Evolutionary conservation across 2,797 vertebrate species (phyloP).

Genomic region (Sebastes steindachneri): DNA sequence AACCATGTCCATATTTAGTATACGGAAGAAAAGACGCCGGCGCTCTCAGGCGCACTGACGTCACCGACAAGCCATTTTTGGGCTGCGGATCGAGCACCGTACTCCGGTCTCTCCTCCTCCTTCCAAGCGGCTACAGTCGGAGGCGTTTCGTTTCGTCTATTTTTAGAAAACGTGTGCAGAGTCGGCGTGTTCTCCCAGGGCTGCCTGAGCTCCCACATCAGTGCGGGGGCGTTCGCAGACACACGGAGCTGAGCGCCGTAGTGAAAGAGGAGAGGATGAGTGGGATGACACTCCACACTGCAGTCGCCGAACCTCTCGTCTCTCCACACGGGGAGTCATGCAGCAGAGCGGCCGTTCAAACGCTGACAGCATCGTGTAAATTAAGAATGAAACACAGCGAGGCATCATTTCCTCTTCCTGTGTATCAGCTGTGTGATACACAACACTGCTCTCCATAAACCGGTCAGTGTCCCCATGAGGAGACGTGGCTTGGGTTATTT

Average conservation of each 20-base stretch:
- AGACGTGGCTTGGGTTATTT: constrained; percentile 13
- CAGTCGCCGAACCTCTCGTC: constrained; percentile 2
- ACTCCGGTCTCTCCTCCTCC: constrained; percentile 32
- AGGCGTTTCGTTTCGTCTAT: constrained; percentile 73
- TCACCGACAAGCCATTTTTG: constrained; percentile 78
- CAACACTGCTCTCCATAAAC: background rate
- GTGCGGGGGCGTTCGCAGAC: constrained; percentile 60
- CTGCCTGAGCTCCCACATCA: constrained; percentile 71
- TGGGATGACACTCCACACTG: constrained; percentile 40
- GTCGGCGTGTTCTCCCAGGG: constrained; percentile 68
- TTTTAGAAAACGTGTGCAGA: constrained; percentile 72
- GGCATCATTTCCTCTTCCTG: constrained; percentile 40
- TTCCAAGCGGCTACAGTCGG: constrained; percentile 35
- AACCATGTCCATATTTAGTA: constrained; percentile 65
- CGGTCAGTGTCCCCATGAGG: background rate
- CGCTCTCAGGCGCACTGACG: constrained; percentile 63
- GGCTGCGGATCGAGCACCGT: constrained; percentile 41
- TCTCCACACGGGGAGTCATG: constrained; percentile 5
- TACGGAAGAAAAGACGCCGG: constrained; percentile 56
- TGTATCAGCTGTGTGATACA: constrained; percentile 8
- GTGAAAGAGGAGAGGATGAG: constrained; percentile 41
- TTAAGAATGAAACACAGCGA: constrained; percentile 7
- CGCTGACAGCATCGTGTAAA: constrained; percentile 9
- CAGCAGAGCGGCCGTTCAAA: constrained; percentile 20
- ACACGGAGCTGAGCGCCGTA: background rate